phyloP scores from a whole-genome alignment of 1,140 invertebrate genomes.

The Drosophila malerkotliana region DNA sequence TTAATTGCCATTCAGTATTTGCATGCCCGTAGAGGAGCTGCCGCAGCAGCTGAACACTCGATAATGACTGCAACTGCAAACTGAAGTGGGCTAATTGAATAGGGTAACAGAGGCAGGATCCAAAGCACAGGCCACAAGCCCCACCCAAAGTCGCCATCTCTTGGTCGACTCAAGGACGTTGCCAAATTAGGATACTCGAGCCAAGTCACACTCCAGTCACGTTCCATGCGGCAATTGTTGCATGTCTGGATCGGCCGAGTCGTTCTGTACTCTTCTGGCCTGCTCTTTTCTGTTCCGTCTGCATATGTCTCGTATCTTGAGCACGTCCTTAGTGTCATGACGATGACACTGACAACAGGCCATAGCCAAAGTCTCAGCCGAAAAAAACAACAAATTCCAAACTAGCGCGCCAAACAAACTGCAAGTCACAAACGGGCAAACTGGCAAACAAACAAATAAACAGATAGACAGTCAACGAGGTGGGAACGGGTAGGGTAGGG shows the following conservation, averaged over 20 bases:
- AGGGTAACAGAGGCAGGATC: constrained; percentile 14
- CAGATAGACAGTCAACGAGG: constrained; percentile 11
- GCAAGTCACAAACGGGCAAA: constrained; percentile 58
- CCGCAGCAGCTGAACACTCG: constrained; percentile 41
- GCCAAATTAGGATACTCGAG: constrained; percentile 77
- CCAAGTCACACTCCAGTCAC: constrained; percentile 74
- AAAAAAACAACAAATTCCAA: constrained; percentile 75
- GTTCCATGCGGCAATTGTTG: constrained; percentile 70
- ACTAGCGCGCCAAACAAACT: constrained; percentile 73
- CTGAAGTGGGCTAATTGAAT: constrained; percentile 54
- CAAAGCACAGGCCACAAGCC: not conserved
- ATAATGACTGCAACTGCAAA: constrained; percentile 3
- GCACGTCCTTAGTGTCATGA: constrained; percentile 78
- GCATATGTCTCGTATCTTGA: constrained; percentile 69
- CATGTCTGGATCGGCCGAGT: constrained; percentile 34
- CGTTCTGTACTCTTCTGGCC: not conserved
- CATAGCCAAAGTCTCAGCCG: constrained; percentile 2
- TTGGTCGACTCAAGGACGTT: constrained; percentile 70
- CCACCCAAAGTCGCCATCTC: not conserved
- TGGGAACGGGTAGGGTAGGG: not conserved
- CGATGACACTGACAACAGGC: constrained; percentile 55
- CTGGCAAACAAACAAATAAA: constrained; percentile 31
- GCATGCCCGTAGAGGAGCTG: constrained; percentile 22
- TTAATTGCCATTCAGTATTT: constrained; percentile 62
- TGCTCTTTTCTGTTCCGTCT: constrained; percentile 31